These are phyloP conservation scores for Lytechinus pictus DNA, from an alignment of 35 echinoderm and acorn worm species.

Conservation along the genomic window DNA sequence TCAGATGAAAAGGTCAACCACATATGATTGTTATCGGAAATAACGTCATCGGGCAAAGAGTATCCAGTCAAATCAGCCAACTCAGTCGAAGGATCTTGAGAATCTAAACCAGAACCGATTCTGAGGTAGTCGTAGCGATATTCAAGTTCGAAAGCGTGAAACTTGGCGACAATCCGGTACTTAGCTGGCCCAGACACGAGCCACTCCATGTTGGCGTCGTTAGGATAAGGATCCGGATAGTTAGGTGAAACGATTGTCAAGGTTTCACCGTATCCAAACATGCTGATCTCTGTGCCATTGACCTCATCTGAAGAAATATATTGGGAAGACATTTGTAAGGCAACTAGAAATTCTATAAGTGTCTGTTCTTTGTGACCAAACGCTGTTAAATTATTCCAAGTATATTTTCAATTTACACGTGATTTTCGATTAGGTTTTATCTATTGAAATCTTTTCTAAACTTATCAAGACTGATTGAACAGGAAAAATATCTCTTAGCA, in stretches of 20 bases:
- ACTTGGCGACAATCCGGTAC: neutral
- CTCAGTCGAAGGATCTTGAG: neutral
- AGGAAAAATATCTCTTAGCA: too few relatives aligned
- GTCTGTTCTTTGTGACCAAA: too few relatives aligned
- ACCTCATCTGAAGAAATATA: neutral
- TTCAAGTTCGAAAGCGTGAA: constrained; percentile 23
- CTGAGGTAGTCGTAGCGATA: constrained; percentile 22
- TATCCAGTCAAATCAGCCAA: neutral
- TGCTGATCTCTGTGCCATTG: neutral
- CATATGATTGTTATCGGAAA: neutral
- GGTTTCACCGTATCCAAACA: neutral
- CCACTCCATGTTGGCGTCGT: neutral
- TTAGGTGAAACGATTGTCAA: neutral
- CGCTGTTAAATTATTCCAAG: too few relatives aligned
- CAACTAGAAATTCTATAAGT: too few relatives aligned
- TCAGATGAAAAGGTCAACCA: constrained; percentile 25
- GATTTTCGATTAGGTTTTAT: too few relatives aligned
- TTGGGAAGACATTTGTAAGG: neutral
- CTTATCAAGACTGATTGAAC: too few relatives aligned
- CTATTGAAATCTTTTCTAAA: too few relatives aligned
- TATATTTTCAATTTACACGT: too few relatives aligned
- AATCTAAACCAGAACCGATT: neutral
- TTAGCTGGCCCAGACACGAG: neutral
- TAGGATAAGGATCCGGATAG: neutral
- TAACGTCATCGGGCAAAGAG: constrained; percentile 25